These are phyloP conservation scores for Tricholaema leucomelas DNA, from an alignment of 2,113 vertebrate species.

Conservation along the genomic window DNA sequence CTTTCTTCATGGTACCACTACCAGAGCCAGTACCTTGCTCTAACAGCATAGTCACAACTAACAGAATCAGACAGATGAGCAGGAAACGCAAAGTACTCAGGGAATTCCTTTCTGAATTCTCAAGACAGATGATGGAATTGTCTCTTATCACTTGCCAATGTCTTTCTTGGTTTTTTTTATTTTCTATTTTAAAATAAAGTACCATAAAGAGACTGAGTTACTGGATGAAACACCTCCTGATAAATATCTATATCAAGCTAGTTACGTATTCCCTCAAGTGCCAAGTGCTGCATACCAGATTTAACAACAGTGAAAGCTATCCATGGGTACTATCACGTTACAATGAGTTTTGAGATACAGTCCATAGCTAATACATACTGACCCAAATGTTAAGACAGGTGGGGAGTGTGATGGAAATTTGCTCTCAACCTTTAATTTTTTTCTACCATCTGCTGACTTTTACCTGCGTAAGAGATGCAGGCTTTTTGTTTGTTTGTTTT, in stretches of 20 bases:
- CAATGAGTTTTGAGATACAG: neutral
- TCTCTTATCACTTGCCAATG: neutral
- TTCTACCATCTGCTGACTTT: neutral
- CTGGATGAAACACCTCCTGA: neutral
- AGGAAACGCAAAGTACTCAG: neutral
- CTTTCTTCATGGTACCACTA: neutral
- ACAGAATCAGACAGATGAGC: neutral
- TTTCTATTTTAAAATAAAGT: neutral
- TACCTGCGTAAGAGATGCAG: neutral
- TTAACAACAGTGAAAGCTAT: neutral
- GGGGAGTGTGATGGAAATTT: neutral
- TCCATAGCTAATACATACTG: neutral
- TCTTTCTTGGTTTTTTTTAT: neutral
- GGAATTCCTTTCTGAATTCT: conserved; percentile 25
- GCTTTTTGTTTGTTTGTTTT: neutral
- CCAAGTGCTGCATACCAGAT: neutral
- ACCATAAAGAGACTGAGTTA: neutral
- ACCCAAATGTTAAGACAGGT: neutral
- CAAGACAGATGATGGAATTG: conserved; percentile 17
- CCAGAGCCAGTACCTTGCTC: neutral
- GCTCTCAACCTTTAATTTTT: neutral
- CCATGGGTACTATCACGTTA: neutral
- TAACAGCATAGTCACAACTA: conserved; percentile 8
- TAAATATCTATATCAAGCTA: neutral
- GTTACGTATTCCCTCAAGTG: neutral